Evolutionary conservation across 2,797 vertebrate genomes (phyloP).

Genomic region (Oreochromis mossambicus): DNA sequence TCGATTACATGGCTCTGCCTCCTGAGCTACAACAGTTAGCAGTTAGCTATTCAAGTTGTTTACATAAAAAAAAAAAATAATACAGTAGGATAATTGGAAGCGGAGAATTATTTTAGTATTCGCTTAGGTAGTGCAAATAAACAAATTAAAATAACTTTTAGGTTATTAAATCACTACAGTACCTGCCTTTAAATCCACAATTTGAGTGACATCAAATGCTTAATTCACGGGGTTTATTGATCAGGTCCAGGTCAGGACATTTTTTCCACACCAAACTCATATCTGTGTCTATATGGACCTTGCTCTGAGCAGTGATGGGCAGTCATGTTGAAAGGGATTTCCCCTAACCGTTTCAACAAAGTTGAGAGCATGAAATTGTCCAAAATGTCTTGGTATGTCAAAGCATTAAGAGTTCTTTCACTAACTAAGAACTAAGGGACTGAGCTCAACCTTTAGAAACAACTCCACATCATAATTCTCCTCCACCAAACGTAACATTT

Average conservation of each 20-base stretch:
- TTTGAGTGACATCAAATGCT: background rate
- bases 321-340: background rate
- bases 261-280: background rate
- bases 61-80: background rate
- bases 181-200: background rate
- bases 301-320: no score
- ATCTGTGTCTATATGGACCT: background rate
- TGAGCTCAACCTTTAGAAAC: background rate
- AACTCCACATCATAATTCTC: background rate
- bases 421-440: background rate
- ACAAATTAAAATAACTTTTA: background rate
- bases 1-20: background rate
- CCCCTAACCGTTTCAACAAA: background rate
- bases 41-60: background rate
- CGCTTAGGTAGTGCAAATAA: background rate
- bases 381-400: background rate
- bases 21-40: background rate
- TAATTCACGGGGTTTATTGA: background rate
- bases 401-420: background rate
- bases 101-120: background rate
- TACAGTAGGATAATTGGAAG: background rate
- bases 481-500: background rate
- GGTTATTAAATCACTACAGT: background rate
- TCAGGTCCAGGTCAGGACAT: background rate
- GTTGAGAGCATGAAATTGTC: background rate